phyloP scores from a whole-genome alignment of 2,888 invertebrate species.

The Bimastos eiseni region DNA sequence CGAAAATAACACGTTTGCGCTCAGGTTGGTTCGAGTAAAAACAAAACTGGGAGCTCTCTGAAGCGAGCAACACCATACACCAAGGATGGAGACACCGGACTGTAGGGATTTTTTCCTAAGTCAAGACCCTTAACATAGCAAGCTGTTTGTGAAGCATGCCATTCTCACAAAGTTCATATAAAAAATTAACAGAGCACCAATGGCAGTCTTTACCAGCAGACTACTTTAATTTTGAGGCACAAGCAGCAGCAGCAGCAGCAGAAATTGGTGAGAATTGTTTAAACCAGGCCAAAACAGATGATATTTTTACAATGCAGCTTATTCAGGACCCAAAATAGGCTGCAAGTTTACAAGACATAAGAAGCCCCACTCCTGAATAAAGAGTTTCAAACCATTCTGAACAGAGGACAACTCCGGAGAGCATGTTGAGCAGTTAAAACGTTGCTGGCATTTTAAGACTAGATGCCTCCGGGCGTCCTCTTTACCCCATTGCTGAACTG shows the following conservation, averaged over 20 bases:
- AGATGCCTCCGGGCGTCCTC: neutral
- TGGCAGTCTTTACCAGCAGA: neutral
- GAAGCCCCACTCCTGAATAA: neutral
- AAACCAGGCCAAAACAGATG: neutral
- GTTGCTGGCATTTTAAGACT: conserved; percentile 13
- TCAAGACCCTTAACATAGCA: neutral
- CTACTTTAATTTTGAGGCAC: neutral
- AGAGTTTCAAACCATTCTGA: neutral
- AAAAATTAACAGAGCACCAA: conserved; percentile 6
- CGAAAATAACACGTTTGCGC: neutral
- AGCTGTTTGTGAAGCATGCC: conserved; percentile 13
- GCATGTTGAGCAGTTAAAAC: conserved; percentile 13
- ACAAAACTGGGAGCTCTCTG: neutral
- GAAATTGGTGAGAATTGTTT: neutral
- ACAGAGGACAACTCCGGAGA: neutral
- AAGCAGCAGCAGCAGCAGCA: neutral
- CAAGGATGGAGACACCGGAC: neutral
- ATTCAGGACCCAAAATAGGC: neutral
- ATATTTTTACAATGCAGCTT: neutral
- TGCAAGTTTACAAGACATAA: neutral
- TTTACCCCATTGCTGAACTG: neutral
- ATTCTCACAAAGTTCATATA: neutral
- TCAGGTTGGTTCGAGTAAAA: neutral
- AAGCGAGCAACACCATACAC: neutral
- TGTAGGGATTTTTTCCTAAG: neutral